phyloP scores from a whole-genome alignment of 2,888 invertebrate species.

The Globia sparganii region DNA sequence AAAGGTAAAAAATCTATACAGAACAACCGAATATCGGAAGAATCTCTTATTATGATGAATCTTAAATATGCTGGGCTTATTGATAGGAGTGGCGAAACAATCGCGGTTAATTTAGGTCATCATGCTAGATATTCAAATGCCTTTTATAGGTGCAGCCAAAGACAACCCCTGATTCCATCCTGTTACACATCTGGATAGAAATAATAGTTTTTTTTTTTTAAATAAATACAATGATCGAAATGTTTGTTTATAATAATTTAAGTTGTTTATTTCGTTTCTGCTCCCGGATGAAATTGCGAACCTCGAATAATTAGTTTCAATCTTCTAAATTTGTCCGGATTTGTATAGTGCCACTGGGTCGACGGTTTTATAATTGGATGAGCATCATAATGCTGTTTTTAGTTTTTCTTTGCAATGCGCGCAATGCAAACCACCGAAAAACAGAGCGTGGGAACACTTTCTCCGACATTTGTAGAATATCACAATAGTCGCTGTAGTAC shows the following conservation, averaged over 20 bases:
- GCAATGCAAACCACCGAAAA: slow-evolving; percentile 57
- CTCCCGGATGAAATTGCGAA: slow-evolving; percentile 10
- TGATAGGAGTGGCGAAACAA: not conserved
- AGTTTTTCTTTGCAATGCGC: slow-evolving; percentile 49
- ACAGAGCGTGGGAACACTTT: slow-evolving; percentile 77
- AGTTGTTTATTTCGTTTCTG: not conserved
- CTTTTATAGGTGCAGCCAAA: not conserved
- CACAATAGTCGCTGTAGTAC: slow-evolving; percentile 51
- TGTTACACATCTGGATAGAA: not conserved
- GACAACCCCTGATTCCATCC: no score
- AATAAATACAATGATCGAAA: not conserved
- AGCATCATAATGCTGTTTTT: slow-evolving; percentile 36
- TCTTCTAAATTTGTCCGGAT: slow-evolving; percentile 25
- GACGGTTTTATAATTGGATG: slow-evolving; percentile 37
- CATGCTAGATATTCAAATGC: not conserved
- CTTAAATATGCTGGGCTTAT: not conserved
- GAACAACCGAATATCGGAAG: not conserved
- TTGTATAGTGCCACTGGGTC: slow-evolving; percentile 47
- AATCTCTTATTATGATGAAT: not conserved
- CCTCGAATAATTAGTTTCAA: slow-evolving; percentile 3
- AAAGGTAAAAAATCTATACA: slow-evolving; percentile 86
- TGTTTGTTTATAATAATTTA: slow-evolving; percentile 6
- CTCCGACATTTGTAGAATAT: slow-evolving; percentile 63
- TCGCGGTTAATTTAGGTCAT: not conserved
- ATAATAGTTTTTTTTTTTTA: not conserved